A percentile compares a stretch with the other conserved stretches of the same genome.
These are phyloP conservation scores for Chironomus tentans DNA, from an alignment of 2,888 invertebrate species.

Conservation along the genomic window DNA sequence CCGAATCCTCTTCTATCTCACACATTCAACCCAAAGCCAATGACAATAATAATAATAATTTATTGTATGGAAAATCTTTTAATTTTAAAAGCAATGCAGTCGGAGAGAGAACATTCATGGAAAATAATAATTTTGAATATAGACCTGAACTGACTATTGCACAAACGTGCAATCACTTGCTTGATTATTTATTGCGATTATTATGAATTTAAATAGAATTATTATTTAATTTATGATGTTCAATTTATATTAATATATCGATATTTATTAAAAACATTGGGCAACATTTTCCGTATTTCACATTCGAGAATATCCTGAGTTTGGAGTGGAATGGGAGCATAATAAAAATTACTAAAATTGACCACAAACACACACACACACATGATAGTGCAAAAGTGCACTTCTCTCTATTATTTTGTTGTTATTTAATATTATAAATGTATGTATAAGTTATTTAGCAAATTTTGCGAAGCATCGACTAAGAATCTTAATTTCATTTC, in stretches of 20 bases:
- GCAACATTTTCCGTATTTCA: neutral
- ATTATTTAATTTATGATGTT: conserved; percentile 19
- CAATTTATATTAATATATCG: conserved; percentile 5
- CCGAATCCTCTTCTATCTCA: neutral
- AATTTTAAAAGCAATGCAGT: neutral
- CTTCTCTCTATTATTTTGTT: neutral
- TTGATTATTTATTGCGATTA: conserved; percentile 11
- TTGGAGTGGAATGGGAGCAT: neutral
- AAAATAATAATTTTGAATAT: neutral
- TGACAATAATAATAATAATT: neutral
- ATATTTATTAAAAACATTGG: neutral
- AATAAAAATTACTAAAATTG: conserved; percentile 21
- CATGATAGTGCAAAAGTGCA: neutral
- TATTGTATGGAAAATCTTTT: neutral
- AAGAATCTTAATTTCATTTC: neutral
- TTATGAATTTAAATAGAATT: conserved; percentile 17
- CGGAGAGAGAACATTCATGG: neutral
- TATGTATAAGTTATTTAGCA: neutral
- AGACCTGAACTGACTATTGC: neutral
- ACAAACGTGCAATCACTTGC: too few relatives aligned
- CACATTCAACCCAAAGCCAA: neutral
- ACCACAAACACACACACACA: neutral
- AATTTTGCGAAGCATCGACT: neutral
- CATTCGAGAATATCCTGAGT: too few relatives aligned
- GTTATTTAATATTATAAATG: too few relatives aligned